Percentiles rank a stretch among this genome's conserved stretches.
phyloP scores from a whole-genome alignment of 1,140 invertebrate species.

The Calephelis virginiensis region DNA sequence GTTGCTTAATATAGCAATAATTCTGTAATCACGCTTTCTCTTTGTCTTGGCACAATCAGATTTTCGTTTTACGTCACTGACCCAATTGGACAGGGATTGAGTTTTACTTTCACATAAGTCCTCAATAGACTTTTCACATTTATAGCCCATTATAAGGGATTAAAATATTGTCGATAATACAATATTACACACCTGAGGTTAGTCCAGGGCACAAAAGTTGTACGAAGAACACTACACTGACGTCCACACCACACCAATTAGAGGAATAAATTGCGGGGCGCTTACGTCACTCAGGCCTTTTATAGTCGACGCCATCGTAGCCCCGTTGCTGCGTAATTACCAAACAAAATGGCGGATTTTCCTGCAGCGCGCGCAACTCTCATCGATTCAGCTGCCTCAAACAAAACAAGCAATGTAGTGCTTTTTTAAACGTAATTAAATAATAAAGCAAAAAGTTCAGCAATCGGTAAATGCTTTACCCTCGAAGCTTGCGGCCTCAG shows the following conservation, averaged over 20 bases:
- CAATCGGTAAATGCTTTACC: too few species aligned
- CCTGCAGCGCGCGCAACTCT: neutral
- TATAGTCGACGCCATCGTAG: constrained; percentile 50
- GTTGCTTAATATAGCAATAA: constrained; percentile 72
- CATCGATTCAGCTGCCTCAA: neutral
- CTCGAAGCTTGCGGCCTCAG: too few species aligned
- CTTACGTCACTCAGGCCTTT: constrained; percentile 57
- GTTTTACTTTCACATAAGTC: constrained; percentile 76
- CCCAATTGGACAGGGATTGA: constrained; percentile 70
- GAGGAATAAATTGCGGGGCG: constrained; percentile 41
- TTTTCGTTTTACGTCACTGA: constrained; percentile 74
- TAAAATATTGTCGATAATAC: constrained; percentile 54
- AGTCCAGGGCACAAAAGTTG: constrained; percentile 57
- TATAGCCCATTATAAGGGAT: constrained; percentile 64
- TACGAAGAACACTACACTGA: constrained; percentile 57
- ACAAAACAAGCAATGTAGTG: neutral
- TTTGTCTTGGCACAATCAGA: constrained; percentile 66
- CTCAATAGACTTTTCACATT: constrained; percentile 66
- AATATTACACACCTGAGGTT: constrained; percentile 74
- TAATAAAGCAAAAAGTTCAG: too few species aligned
- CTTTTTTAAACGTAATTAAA: neutral
- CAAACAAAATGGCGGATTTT: constrained; percentile 59
- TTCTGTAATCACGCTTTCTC: constrained; percentile 69
- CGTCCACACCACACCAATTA: constrained; percentile 48
- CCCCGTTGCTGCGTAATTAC: constrained; percentile 55